Base-by-base conservation (phyloP, 2,797 vertebrate genomes). In the Scleropages formosus region DNA sequence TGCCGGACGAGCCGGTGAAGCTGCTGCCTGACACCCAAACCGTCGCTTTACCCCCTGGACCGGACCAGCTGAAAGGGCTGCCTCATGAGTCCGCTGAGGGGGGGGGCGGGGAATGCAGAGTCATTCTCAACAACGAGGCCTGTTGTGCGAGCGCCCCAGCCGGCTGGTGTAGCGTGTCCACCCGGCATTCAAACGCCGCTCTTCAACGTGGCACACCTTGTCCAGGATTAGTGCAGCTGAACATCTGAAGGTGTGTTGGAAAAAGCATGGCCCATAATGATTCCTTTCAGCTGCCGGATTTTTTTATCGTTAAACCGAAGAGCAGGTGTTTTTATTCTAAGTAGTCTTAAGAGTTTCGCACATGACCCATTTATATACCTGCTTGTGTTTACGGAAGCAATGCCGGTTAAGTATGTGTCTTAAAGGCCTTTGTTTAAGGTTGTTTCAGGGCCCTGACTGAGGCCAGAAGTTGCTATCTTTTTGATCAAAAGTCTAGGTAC, bases 111-210 rank as follows among this genome's bases (percentile, higher is more conserved):
- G 87, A 86, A 72, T 84, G 83, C 85, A 78, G 49, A 27, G 79
- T 90, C 86, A 88, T 79, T 78, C 53, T 76, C 59, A 46, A 81
- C 80, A 84, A 79, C 78, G 79, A 59, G 67, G 72, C 79, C 82
- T 80, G 84, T 87, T 84, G 86, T 82, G 84, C 78, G 22, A 51
- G 68, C 51, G 64, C 64, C 60, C 16, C 60, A 59, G 59, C 75
- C 62, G 72, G 74, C 72, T 75, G 65, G 75, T 77, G 69, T 80
- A 79, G 70, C 68, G 66, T 81, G 66, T 78, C 82, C 75, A 70
- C 71, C 74, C 22, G 64, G 73, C 63, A 72, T 20, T 76, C 72
- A 75, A 70, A 74, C 15, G 47, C 68, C 76, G 74, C 39, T 63
- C 59, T 49, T 44, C 39, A 4, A n/a, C 26, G 83, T 73, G 31